Evolutionary conservation across 2,888 invertebrate genomes (phyloP).

Genomic region (Lasioglossum malachurum): DNA sequence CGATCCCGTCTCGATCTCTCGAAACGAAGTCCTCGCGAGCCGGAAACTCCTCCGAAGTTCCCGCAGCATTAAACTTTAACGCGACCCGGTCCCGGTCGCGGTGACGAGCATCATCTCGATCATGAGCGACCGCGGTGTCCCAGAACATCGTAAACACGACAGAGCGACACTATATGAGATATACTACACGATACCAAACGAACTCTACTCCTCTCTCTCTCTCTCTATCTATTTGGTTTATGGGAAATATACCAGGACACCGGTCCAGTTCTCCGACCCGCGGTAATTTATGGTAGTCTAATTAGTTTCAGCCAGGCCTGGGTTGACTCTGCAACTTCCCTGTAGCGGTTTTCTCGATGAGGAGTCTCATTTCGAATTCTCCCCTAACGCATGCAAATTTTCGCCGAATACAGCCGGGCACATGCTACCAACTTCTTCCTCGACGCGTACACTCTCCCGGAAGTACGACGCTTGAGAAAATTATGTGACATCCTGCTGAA

Average conservation of each 20-base stretch:
- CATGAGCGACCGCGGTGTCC: not conserved
- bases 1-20: not conserved
- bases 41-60: not conserved
- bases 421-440: not conserved
- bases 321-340: not conserved
- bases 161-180: not conserved
- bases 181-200: not conserved
- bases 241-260: not conserved
- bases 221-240: not conserved
- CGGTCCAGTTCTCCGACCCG: not conserved
- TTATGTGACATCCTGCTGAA: not conserved
- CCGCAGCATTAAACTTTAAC: not conserved
- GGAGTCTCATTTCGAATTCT: conserved; percentile 19
- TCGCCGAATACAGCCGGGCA: not conserved
- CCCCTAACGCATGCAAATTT: not conserved
- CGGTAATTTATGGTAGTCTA: conserved; percentile 2
- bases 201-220: not conserved
- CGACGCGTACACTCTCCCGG: not conserved
- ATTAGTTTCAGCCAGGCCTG: not conserved
- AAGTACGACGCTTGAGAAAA: not conserved
- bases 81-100: too few species aligned
- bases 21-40: not conserved
- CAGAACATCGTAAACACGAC: not conserved
- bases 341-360: conserved; percentile 11
- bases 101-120: not conserved